Base-by-base conservation (phyloP, 2,113 vertebrate species). In the Ictalurus furcatus region DNA sequence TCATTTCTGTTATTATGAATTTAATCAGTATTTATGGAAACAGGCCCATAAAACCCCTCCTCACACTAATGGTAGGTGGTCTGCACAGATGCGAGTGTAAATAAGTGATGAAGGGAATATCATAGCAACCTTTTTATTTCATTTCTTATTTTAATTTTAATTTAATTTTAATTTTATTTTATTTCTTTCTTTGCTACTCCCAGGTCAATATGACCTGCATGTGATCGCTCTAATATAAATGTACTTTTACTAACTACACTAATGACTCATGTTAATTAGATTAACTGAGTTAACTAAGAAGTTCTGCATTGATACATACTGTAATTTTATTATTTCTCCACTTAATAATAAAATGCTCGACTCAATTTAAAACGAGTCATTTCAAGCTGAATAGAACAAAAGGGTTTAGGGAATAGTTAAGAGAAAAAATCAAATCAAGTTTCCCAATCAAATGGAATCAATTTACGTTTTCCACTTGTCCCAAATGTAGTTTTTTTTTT, bases 11-110 rank as follows among this genome's bases (percentile, higher is more conserved):
- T 85, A 67, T 65, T 67, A 52, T 37, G 23, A 69, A 16, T 69
- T 37, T 69, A 85, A n/a, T 85, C 83, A 52, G 52, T 85, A 85
- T 85, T 67, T 67, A 85, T 69, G 83, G 83, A 67, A 85, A 67
- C 14, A 44, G 83, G 63, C 14, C 1, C 82, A 63, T 44, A 65
- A 84, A 65, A 84, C 63, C 61, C 40, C 44, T 44, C 9, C 25
- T n/a, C 25, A n/a, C 67, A 14, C 81, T 83, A 56, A 61, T 34
- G 11, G 40, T 40, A 85, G 40, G 40, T 67, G 25, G 83, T 52
- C 61, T 52, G 61, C 61, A 48, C 83, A 52, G 61, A 52, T 30
- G 83, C 25, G 40, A n/a, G 23, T 30, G 25, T 85, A 85, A 85
- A 85, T 85, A 85, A 85, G 40, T 48, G 25, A 85, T 67, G 59